Evolutionary conservation across 1,140 invertebrate species (phyloP).

Genomic region (Antheraea pernyi): DNA sequence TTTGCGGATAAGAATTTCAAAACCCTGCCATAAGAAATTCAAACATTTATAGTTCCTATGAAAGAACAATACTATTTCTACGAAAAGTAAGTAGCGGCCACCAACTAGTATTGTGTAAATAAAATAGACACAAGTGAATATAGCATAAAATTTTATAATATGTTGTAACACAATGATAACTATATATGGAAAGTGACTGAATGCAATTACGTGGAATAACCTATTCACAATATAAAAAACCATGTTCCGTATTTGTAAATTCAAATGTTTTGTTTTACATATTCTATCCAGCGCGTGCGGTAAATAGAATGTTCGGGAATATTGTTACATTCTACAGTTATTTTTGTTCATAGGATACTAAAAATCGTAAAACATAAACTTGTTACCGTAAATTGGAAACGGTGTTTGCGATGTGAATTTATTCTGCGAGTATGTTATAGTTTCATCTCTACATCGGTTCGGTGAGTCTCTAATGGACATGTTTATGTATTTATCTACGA

Average conservation of each 20-base stretch:
- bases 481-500: conserved; percentile 1
- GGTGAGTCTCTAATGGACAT: neutral
- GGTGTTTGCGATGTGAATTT: conserved; percentile 33
- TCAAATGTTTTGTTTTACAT: conserved; percentile 2
- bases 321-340: conserved; percentile 20
- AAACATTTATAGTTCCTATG: too few species aligned
- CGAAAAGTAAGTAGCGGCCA: too few species aligned
- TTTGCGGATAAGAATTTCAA: too few species aligned
- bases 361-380: conserved; percentile 32
- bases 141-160: too few species aligned
- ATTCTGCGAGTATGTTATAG: conserved; percentile 14
- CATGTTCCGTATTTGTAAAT: neutral
- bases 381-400: conserved; percentile 41
- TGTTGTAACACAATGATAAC: neutral
- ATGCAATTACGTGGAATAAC: neutral
- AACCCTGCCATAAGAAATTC: too few species aligned
- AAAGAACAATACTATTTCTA: too few species aligned
- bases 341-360: conserved; percentile 22
- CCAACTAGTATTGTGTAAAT: too few species aligned
- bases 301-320: conserved; percentile 12
- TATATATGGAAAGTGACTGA: neutral
- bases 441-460: neutral
- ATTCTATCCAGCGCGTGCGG: conserved; percentile 6
- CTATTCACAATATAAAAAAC: neutral
- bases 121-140: too few species aligned